Conservation (phyloP, 2,797 vertebrate species). For the Catostomus latipinnis region DNA sequence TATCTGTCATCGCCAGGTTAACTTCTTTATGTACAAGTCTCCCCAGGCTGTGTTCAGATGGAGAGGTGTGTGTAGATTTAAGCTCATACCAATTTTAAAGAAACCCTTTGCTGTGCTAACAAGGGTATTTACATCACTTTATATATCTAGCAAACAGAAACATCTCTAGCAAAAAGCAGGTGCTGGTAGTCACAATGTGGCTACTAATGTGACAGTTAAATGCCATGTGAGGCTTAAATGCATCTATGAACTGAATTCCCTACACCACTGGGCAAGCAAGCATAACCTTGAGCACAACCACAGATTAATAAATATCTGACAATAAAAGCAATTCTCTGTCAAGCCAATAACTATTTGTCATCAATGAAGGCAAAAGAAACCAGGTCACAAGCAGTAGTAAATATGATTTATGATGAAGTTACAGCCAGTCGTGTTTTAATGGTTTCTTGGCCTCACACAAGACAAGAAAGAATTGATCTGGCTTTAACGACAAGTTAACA, state of each 20-base stretch:
- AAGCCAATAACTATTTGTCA: slow-evolving; percentile 42
- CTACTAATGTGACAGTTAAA: not conserved
- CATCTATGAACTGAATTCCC: not conserved
- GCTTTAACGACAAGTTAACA: slow-evolving; percentile 57
- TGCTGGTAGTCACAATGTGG: not conserved
- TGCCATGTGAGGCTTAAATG: not conserved
- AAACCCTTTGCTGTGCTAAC: slow-evolving; percentile 2
- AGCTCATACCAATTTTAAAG: slow-evolving; percentile 16
- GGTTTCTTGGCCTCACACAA: slow-evolving; percentile 27
- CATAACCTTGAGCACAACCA: not conserved
- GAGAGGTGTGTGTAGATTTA: slow-evolving; percentile 29
- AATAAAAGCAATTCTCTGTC: slow-evolving; percentile 2
- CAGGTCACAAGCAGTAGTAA: slow-evolving; percentile 15
- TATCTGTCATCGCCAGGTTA: slow-evolving; percentile 56
- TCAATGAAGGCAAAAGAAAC: slow-evolving; percentile 34
- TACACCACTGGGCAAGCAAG: not conserved
- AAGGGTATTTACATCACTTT: slow-evolving; percentile 20
- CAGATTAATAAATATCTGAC: slow-evolving; percentile 12
- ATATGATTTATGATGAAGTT: slow-evolving; percentile 39
- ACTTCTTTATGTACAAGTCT: slow-evolving; percentile 53
- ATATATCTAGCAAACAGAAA: slow-evolving; percentile 3
- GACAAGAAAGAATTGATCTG: slow-evolving; percentile 53
- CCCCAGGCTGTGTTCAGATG: slow-evolving; percentile 39
- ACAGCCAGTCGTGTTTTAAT: slow-evolving; percentile 32
- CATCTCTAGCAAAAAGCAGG: slow-evolving; percentile 3